Evolutionary conservation across 1,140 invertebrate species (phyloP).

Genomic region (Teleopsis dalmanni): DNA sequence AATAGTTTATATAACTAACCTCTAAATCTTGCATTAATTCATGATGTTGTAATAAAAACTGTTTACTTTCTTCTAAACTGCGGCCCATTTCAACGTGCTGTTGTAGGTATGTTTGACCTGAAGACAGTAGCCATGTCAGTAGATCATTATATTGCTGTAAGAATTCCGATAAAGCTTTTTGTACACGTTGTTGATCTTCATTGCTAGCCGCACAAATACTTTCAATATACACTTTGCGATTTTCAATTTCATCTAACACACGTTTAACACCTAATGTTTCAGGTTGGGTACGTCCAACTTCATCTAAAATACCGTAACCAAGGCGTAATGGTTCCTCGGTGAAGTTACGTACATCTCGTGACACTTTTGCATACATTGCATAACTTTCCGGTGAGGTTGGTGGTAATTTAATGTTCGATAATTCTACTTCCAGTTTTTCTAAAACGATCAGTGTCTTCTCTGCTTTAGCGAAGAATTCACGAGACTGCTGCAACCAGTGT

Average conservation of each 20-base stretch:
- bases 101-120: conserved; percentile 65
- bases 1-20: conserved; percentile 43
- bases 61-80: conserved; percentile 59
- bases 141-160: conserved; percentile 63
- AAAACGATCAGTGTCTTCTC: conserved; percentile 68
- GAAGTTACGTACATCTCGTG: conserved; percentile 53
- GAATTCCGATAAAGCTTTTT: conserved; percentile 60
- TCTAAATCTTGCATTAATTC: conserved; percentile 67
- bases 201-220: conserved; percentile 61
- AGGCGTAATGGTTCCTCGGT: conserved; percentile 54
- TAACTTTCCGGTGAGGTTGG: conserved; percentile 57
- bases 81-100: conserved; percentile 70
- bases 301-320: conserved; percentile 65
- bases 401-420: conserved; percentile 58
- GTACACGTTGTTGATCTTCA: conserved; percentile 64
- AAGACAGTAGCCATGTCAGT: conserved; percentile 60
- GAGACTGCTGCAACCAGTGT: conserved; percentile 57
- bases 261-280: conserved; percentile 62
- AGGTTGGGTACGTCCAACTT: conserved; percentile 55
- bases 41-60: conserved; percentile 69
- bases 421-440: conserved; percentile 69
- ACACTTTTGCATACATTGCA: conserved; percentile 58
- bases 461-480: conserved; percentile 67
- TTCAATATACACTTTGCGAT: conserved; percentile 59
- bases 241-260: conserved; percentile 66